These are phyloP conservation scores for Xestoiulus laeticollis DNA, from an alignment of 2,888 invertebrate genomes.

Conservation along the genomic window DNA sequence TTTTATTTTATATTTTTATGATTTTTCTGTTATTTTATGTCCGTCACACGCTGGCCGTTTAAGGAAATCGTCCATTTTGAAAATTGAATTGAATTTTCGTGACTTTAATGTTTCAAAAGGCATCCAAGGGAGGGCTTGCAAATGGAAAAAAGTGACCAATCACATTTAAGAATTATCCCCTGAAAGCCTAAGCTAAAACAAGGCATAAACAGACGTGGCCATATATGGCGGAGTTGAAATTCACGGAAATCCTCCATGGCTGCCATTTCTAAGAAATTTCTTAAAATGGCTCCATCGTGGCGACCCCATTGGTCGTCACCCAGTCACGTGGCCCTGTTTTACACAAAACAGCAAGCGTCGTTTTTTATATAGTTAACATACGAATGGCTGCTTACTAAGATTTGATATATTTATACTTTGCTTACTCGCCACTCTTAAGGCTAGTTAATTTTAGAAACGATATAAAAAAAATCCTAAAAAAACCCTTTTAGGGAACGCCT, in stretches of 20 bases:
- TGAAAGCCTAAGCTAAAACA: not conserved
- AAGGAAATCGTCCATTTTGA: constrained; percentile 12
- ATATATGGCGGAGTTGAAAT: not conserved
- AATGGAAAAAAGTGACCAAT: not conserved
- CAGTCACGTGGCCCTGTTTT: not conserved
- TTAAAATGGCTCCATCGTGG: not conserved
- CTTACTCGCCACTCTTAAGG: not conserved
- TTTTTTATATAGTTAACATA: constrained; percentile 19
- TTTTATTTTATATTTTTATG: not conserved
- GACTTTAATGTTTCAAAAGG: constrained; percentile 12
- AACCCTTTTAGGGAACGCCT: not conserved
- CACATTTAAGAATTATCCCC: not conserved
- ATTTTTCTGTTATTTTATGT: not conserved
- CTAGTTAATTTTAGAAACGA: not conserved
- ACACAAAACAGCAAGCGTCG: not conserved
- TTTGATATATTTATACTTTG: not conserved
- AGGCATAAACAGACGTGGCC: not conserved
- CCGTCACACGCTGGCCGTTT: not conserved
- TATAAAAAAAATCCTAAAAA: not conserved
- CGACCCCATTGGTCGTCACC: not conserved
- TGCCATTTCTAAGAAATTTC: not conserved
- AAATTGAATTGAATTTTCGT: constrained; percentile 15
- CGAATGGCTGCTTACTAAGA: not conserved
- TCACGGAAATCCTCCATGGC: not conserved
- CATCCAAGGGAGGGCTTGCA: not conserved